These are phyloP conservation scores for Smittia aterrima DNA, from an alignment of 2,888 invertebrate genomes.

Conservation along the genomic window DNA sequence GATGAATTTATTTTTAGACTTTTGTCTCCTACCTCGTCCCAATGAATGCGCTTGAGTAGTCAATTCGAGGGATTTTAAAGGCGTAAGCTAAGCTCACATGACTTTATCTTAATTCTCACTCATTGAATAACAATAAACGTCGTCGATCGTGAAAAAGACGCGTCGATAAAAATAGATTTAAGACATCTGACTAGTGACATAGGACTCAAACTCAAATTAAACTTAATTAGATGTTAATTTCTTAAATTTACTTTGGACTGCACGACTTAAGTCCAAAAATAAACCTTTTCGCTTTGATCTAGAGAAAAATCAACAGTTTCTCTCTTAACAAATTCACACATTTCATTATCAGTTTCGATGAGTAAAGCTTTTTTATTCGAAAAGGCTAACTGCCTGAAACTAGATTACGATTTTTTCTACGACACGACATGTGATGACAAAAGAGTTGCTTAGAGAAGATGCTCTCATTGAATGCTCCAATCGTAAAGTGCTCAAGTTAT, in stretches of 20 bases:
- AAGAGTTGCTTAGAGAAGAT: too few species aligned
- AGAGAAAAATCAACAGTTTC: background rate
- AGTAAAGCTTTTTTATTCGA: background rate
- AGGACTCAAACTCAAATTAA: background rate
- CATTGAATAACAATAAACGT: background rate
- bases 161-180: background rate
- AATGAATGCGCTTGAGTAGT: background rate
- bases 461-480: too few species aligned
- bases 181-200: background rate
- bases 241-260: background rate
- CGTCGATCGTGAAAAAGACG: background rate
- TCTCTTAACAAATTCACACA: conserved; percentile 15
- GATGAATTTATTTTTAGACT: background rate
- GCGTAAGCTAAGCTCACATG: background rate
- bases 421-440: too few species aligned
- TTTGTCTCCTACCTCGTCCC: background rate
- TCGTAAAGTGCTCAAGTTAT: too few species aligned
- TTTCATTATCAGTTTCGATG: conserved; percentile 8
- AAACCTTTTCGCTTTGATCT: background rate
- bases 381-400: conserved; percentile 4
- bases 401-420: background rate
- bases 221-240: conserved; percentile 10
- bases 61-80: too few species aligned
- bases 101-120: background rate
- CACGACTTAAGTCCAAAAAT: conserved; percentile 33